These are phyloP conservation scores for Kryptolebias marmoratus DNA, from an alignment of 2,113 vertebrate genomes.

Conservation along the genomic window DNA sequence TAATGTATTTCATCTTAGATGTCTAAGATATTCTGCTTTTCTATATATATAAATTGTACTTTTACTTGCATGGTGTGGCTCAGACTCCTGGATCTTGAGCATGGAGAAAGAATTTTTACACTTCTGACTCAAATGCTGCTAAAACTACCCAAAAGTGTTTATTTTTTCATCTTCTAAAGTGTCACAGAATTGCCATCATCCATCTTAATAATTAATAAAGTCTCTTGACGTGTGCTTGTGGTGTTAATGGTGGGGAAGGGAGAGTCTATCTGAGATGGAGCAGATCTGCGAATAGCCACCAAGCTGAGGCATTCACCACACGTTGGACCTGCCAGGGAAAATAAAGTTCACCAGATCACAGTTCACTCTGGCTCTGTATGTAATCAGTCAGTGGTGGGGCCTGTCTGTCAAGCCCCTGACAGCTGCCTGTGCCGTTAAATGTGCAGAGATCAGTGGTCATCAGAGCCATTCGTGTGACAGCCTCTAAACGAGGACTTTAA, in stretches of 20 bases:
- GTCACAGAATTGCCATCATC: constrained; percentile 51
- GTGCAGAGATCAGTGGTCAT: constrained; percentile 75
- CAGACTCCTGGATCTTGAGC: not conserved
- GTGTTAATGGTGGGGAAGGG: constrained; percentile 73
- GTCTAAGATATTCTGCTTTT: too few species aligned
- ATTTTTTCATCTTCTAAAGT: constrained; percentile 70
- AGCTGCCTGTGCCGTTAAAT: constrained; percentile 71
- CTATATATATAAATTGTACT: not conserved
- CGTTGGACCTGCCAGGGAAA: constrained; percentile 78
- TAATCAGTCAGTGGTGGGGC: constrained; percentile 80
- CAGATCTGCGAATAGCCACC: constrained; percentile 34
- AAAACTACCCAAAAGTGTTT: constrained; percentile 56
- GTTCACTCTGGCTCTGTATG: constrained; percentile 74
- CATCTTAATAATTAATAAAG: constrained; percentile 71
- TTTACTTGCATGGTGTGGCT: constrained; percentile 1
- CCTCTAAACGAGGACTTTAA: constrained; percentile 79
- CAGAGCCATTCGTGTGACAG: constrained; percentile 72
- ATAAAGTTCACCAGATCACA: constrained; percentile 83
- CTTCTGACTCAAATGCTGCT: constrained; percentile 30
- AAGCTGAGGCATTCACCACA: constrained; percentile 68
- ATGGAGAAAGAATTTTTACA: constrained; percentile 25
- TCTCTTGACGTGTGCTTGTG: constrained; percentile 40
- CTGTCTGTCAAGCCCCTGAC: constrained; percentile 74
- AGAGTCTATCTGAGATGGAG: constrained; percentile 34
- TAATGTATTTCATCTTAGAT: too few species aligned